Conservation (phyloP, 1,140 invertebrate species). For the Maconellicoccus hirsutus region DNA sequence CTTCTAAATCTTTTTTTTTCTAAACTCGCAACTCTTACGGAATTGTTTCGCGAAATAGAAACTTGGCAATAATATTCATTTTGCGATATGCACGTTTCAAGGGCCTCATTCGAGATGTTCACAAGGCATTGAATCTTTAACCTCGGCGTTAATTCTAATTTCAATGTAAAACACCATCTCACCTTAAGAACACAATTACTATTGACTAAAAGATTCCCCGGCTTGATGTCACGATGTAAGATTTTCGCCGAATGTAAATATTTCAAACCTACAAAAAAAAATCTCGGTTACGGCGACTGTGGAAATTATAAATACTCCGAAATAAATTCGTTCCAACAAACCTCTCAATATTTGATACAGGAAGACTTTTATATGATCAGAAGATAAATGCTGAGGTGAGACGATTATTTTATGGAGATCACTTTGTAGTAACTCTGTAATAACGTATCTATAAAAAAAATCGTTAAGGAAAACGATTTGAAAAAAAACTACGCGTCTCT, state of each 20-base stretch:
- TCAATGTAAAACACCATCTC: conserved; percentile 30
- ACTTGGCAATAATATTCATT: too few species aligned
- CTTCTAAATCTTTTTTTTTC: too few species aligned
- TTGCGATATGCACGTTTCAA: too few species aligned
- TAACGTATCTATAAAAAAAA: conserved; percentile 73
- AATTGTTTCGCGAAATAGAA: too few species aligned
- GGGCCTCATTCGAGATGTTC: too few species aligned
- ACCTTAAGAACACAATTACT: conserved; percentile 96
- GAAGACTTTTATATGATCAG: conserved; percentile 99
- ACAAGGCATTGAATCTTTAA: too few species aligned
- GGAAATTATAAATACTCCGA: neutral
- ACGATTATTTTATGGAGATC: conserved; percentile 99
- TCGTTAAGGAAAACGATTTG: conserved; percentile 44
- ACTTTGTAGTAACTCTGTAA: conserved; percentile 97
- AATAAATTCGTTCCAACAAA: conserved; percentile 37
- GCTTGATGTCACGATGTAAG: conserved; percentile 96
- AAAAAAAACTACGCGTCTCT: too few species aligned
- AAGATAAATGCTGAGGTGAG: conserved; percentile 91
- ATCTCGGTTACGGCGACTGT: too few species aligned
- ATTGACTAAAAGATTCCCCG: conserved; percentile 96
- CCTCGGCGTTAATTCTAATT: too few species aligned
- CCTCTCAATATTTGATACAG: conserved; percentile 99
- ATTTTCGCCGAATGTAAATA: conserved; percentile 96
- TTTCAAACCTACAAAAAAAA: conserved; percentile 66
- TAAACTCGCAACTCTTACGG: too few species aligned